Conservation (phyloP, 1,140 invertebrate species). For the Melitaea cinxia region DNA sequence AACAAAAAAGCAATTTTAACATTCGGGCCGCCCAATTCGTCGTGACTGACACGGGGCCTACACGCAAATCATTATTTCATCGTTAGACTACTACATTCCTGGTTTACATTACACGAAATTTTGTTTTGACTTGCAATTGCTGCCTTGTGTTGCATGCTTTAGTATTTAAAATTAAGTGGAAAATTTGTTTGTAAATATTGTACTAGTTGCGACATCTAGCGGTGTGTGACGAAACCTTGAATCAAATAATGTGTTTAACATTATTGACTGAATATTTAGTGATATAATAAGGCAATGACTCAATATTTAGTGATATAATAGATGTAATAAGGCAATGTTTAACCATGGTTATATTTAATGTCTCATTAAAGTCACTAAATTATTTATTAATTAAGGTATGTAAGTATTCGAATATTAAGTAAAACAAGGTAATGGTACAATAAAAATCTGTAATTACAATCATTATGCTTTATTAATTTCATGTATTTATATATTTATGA, state of each 20-base stretch:
- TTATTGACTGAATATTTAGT: neutral
- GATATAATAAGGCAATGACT: too few relatives aligned
- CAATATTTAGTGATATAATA: too few relatives aligned
- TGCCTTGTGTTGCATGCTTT: neutral
- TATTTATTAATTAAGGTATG: neutral
- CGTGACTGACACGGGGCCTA: constrained; percentile 71
- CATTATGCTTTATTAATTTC: constrained; percentile 82
- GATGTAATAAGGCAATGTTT: too few relatives aligned
- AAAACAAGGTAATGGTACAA: constrained; percentile 40
- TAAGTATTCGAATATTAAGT: neutral
- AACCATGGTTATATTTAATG: too few relatives aligned
- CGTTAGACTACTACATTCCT: constrained; percentile 43
- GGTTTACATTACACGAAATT: neutral
- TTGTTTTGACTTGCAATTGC: neutral
- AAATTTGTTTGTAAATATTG: neutral
- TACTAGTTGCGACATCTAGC: constrained; percentile 6
- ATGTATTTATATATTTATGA: constrained; percentile 84
- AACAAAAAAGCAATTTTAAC: constrained; percentile 78
- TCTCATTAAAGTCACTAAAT: too few relatives aligned
- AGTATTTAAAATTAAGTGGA: neutral
- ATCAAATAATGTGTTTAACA: neutral
- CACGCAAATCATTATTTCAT: constrained; percentile 80
- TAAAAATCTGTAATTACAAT: constrained; percentile 76
- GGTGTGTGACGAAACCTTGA: neutral
- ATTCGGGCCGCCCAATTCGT: constrained; percentile 69